Evolutionary conservation across 1,140 invertebrate species (phyloP), one percentile per base, ranked within the genome.

Genomic region (Drosophila nikananu): DNA sequence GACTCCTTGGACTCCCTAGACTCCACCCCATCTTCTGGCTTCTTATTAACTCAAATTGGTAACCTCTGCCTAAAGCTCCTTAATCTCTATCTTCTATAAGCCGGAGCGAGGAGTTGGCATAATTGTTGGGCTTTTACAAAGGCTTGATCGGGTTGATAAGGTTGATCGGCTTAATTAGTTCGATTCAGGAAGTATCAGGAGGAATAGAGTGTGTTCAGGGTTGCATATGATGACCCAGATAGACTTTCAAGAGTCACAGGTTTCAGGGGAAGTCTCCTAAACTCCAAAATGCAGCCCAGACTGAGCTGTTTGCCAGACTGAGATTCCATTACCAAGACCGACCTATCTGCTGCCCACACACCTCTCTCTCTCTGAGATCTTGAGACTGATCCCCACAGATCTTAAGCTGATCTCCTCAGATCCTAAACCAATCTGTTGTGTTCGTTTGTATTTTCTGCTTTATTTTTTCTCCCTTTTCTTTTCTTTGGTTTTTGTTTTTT

Each of bases 381-480:
- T n/a, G 25, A 49, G 49, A 12, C 25, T n/a, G 17, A 30, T 51
- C 23, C 3, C 2, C 1, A 23, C 42, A 12, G 42, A 44, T 44
- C 42, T 12, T 21, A 5, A 5, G 21, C 13, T 23, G 17, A 51
- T 51, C 48, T 27, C 9, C 6, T 19, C 10, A 7, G 10, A 51
- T 30, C 49, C 49, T 7, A 5, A 19, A 30, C 13, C 51, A 21
- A 54, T 35, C 27, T 5, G 27, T 21, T 54, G 0, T 15, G 32
- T 23, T 49, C 35, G 65, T 27, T 75, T 63, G 30, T 51, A n/a
- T 75, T 51, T 30, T 42, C 25, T 55, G 25, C 13, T 4, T 58
- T 54, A 49, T 27, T 30, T 49, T 60, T 27, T 37, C 6, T 21
- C n/a, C 15, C 2, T 21, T 17, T 1, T 27, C 13, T 21, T 63